Base-by-base conservation (phyloP, 2,797 vertebrate genomes). In the Liparis tanakae region DNA sequence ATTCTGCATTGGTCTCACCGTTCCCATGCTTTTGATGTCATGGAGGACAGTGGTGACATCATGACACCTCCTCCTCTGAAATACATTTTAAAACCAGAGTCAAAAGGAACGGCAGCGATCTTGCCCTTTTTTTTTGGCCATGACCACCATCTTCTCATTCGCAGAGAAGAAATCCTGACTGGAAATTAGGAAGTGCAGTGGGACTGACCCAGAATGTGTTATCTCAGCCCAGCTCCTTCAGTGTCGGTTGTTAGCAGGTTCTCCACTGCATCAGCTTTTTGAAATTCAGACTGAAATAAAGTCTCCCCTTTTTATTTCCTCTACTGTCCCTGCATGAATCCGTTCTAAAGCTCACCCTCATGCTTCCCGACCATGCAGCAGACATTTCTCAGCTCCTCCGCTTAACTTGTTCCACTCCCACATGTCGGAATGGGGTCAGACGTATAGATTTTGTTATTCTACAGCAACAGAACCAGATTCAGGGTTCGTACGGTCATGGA, bases 211-310 rank as follows among this genome's bases (percentile, higher is more conserved):
- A 48, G 55, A 61, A 61, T 63, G 30, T 10, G 12, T 30, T 51
- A 54, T n/a, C 56, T 58, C 30, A 44, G 41, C 14, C 50, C 36
- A 18, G 30, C n/a, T 51, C 36, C 10, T 36, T 5, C 46, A 48
- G 37, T 59, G n/a, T 14, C n/a, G 33, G 20, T 37, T 46, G 46
- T 17, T 39, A 54, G 51, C 14, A 69, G 51, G 18, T 44, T 44
- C 13, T 66, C 15, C 20, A 2, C 37, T 30, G 2, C 17, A 10
- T 50, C 66, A 34, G 15, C 53, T 22, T 18, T 56, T 57, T 6
- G 17, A 65, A 58, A 56, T 66, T 72, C 51, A 12, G 15, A 20
- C 37, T 53, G 44, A 72, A 37, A 34, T 18, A 20, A 65, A 58
- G 5, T 17, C 41, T 17, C 34, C 51, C 57, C 2, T n/a, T 39